Evolutionary conservation across 2,888 invertebrate species (phyloP), one percentile per base, ranked within the genome.

Genomic region (Lamproptera curius): DNA sequence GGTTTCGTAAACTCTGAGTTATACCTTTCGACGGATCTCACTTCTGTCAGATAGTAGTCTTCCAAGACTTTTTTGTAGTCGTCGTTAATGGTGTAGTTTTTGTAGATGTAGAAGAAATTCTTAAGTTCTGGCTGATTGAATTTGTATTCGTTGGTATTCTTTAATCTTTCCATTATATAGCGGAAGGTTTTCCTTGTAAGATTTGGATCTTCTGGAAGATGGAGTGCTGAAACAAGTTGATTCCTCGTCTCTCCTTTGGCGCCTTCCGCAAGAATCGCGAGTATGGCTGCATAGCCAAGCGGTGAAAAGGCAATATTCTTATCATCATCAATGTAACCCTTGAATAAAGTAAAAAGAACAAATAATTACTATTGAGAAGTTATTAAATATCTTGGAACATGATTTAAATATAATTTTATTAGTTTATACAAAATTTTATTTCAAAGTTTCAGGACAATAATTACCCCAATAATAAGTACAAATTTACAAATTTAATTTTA

Each of bases 21-120:
- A 49, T 80, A 81, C 43, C 72, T 76, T 55, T 89, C 89, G 9
- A 90, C 89, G 10, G 88, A 90, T 57, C 89, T 89, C 0, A 92
- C 91, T 28, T 91, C 91, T 38, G 91, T 92, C 35, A 89, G 72
- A 55, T 92, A 92, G 59, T 89, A 88, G 40, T 90, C 87, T 65
- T 84, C 81, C 2, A 92, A 65, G 38, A 90, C 72, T 55, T 89
- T 80, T 56, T 90, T 90, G 63, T 90, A 92, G 16, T 89, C 89
- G 33, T 91, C 89, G 50, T 89, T 88, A 2, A 90, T 90, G 0
- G 90, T 90, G 61, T 90, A 89, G 59, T 92, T 92, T 60, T 90
- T 90, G 67, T 92, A 92, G 4, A 92, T 89, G 58, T 92, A 92
- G 61, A 92, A 89, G 83, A 90, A 92, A 59, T 91, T 91, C 63